Evolutionary conservation across 2,888 invertebrate species (phyloP).

Genomic region (Volucella bombylans): DNA sequence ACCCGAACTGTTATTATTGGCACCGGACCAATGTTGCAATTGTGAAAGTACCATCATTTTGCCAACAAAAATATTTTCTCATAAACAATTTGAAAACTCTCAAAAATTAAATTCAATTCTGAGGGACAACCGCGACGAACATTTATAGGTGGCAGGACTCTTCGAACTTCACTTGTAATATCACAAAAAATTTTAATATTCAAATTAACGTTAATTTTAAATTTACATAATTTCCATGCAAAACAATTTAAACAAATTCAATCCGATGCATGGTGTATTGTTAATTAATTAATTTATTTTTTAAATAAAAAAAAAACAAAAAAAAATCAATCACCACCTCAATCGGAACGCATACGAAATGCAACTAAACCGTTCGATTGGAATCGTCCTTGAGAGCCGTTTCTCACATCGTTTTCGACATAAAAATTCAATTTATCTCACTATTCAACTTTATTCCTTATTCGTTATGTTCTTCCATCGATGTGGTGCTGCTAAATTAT

Average conservation of each 20-base stretch:
- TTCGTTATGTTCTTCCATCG: conserved; percentile 20
- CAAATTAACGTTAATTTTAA: conserved; percentile 32
- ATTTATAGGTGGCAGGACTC: background rate
- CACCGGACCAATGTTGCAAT: conserved; percentile 71
- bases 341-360: conserved; percentile 77
- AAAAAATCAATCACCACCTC: conserved; percentile 73
- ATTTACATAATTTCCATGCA: conserved; percentile 20
- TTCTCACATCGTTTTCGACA: conserved; percentile 43
- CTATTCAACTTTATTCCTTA: conserved; percentile 67
- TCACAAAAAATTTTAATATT: conserved; percentile 46
- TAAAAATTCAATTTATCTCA: conserved; percentile 68
- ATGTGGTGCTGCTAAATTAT: conserved; percentile 22
- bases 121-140: conserved; percentile 30
- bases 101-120: background rate
- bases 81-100: background rate
- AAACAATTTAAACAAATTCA: conserved; percentile 18
- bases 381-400: conserved; percentile 69
- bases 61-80: conserved; percentile 9
- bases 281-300: background rate
- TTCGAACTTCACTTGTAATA: background rate
- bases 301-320: background rate
- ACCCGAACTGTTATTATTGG: conserved; percentile 45
- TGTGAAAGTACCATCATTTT: conserved; percentile 76
- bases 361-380: conserved; percentile 77
- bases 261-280: background rate